phyloP scores from a whole-genome alignment of 2,888 invertebrate species.

The Drosophila putrida region DNA sequence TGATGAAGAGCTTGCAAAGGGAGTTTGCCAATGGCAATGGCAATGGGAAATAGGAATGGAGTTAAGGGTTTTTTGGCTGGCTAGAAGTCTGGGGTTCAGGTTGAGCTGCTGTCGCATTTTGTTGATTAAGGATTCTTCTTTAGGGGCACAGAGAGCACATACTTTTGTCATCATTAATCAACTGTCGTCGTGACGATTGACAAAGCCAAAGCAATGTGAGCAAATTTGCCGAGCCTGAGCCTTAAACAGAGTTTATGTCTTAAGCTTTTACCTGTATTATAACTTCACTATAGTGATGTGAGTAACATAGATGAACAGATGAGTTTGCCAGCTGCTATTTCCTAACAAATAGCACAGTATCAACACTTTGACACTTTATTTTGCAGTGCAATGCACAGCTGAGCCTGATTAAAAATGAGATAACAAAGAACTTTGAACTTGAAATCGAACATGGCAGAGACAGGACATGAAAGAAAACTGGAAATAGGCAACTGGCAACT shows the following conservation, averaged over 20 bases:
- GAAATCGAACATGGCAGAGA: constrained; percentile 47
- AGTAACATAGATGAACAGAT: neutral
- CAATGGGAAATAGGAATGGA: constrained; percentile 5
- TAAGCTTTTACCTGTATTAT: constrained; percentile 31
- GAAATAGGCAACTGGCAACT: constrained; percentile 12
- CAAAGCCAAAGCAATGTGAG: constrained; percentile 62
- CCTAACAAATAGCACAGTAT: constrained; percentile 65
- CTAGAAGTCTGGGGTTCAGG: constrained; percentile 12
- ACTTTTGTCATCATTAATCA: constrained; percentile 80
- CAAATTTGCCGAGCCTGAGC: constrained; percentile 59
- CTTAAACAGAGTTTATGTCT: neutral
- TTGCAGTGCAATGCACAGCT: constrained; percentile 74
- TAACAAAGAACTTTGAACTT: constrained; percentile 53
- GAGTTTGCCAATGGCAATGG: constrained; percentile 12
- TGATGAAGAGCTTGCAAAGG: constrained; percentile 41
- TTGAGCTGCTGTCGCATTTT: constrained; percentile 59
- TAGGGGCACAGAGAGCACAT: constrained; percentile 24
- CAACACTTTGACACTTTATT: constrained; percentile 76
- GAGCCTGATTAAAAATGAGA: constrained; percentile 66
- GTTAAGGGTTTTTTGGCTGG: neutral
- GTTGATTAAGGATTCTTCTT: constrained; percentile 70
- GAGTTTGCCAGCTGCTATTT: constrained; percentile 16
- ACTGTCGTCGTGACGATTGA: constrained; percentile 64
- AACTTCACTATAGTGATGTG: constrained; percentile 17
- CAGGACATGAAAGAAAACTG: constrained; percentile 3